phyloP scores from a whole-genome alignment of 2,797 vertebrate genomes.

The Vireo griseus region DNA sequence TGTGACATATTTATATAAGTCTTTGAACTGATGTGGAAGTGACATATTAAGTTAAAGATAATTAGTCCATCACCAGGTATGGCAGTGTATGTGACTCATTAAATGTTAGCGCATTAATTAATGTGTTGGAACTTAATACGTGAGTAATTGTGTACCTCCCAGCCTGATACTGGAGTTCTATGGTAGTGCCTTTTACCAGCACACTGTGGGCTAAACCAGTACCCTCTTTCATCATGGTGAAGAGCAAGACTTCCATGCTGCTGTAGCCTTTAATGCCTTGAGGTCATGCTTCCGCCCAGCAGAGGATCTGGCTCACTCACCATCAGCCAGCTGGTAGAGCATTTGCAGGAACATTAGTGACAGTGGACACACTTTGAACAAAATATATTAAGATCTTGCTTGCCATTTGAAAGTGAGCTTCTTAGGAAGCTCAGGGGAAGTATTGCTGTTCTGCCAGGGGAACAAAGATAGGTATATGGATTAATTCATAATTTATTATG shows the following conservation, averaged over 20 bases:
- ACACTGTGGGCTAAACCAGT: not conserved
- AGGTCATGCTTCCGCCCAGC: not conserved
- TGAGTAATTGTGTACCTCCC: not conserved
- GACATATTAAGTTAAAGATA: not conserved
- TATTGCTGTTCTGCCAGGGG: not conserved
- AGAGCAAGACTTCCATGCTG: not conserved
- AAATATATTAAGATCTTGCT: not conserved
- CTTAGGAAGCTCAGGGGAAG: not conserved
- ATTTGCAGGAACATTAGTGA: not conserved
- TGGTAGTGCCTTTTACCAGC: not conserved
- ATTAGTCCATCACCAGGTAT: not conserved
- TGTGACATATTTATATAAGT: not conserved
- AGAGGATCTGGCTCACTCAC: not conserved
- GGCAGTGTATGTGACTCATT: not conserved
- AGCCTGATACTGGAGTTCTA: accelerated
- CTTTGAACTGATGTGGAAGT: not conserved
- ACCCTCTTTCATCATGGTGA: not conserved
- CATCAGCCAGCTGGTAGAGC: not conserved
- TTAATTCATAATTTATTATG: not conserved
- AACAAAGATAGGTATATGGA: not conserved
- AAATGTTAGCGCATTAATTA: not conserved
- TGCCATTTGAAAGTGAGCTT: not conserved
- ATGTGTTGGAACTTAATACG: not conserved
- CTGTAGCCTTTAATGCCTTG: not conserved
- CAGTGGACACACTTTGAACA: not conserved